Conservation (phyloP, 2,797 vertebrate species). For the Picus viridis region DNA sequence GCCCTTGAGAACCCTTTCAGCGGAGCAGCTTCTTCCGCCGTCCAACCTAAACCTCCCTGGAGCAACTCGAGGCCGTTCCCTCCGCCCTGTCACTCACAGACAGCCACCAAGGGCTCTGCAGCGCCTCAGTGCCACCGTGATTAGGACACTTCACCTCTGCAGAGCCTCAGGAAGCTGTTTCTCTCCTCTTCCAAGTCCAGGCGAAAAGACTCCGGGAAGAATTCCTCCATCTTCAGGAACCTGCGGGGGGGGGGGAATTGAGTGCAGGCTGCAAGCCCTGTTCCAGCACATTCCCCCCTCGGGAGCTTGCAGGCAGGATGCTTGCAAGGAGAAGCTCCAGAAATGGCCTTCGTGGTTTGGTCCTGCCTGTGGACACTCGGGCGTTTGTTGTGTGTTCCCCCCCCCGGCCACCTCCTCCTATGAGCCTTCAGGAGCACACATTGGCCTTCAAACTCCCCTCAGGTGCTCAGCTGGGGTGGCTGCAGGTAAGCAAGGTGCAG, state of each 20-base stretch:
- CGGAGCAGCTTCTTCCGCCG: too few species aligned
- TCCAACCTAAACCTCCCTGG: too few species aligned
- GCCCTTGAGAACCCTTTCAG: too few species aligned
- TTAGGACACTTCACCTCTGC: slow-evolving; percentile 78
- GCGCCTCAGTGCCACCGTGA: too few species aligned
- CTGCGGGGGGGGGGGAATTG: slow-evolving; percentile 68
- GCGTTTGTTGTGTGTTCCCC: neutral
- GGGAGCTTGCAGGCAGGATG: neutral
- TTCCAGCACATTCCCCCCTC: neutral
- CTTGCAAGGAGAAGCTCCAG: neutral
- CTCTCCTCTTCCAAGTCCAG: slow-evolving; percentile 86
- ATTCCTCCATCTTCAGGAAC: slow-evolving; percentile 86
- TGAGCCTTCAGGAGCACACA: neutral
- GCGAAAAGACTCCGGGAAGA: slow-evolving; percentile 88
- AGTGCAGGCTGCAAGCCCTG: neutral
- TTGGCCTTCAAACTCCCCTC: neutral
- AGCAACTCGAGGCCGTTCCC: too few species aligned
- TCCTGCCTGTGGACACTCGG: too few species aligned
- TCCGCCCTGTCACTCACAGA: too few species aligned
- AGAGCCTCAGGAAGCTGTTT: slow-evolving; percentile 84
- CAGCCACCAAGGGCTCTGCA: too few species aligned
- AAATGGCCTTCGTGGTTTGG: neutral
- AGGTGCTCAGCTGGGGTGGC: neutral
- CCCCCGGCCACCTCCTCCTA: neutral
- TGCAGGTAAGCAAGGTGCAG: neutral